Base-by-base conservation (phyloP, 92 coral and sea anemone species). In the Hydrozoanthus gracilis region DNA sequence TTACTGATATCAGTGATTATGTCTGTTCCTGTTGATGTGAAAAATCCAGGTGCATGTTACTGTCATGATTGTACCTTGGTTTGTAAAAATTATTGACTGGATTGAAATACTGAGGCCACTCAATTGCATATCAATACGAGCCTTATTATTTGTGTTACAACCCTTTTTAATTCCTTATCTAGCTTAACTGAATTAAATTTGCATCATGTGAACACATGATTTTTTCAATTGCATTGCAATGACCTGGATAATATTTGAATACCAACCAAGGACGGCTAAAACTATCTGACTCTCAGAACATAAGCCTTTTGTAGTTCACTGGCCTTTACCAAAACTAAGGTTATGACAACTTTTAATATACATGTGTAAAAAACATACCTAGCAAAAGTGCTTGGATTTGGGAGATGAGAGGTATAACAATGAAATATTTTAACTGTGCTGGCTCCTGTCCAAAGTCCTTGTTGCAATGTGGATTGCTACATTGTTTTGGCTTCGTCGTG, bases 391-490 rank as follows among this genome's bases (percentile, higher is more conserved):
- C 66, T 51, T 86, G 8, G 62, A 86, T 62, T 62, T 86, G 89
- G 10, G 65, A 18, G 6, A 35, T 66, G 76, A 86, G 39, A 1
- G 89, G 89, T 16, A 86, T 64, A 16, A 86, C 74, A 62, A 86
- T 76, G 51, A 86, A 86, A 55, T 86, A 86, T 12, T 83, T 35
- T 12, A 73, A 17, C 39, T 27, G 39, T 4, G 82, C 52, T 7
- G 8, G 17, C 50, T 86, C 58, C 83, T 62, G 60, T 8, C 73
- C 44, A 10, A 92, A 92, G 86, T 92, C 91, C 12, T 12, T 27
- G 76, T 86, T 14, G 35, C 95, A 89, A 27, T 86, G 88, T 87
- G 77, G 39, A 79, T 92, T 92, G 68, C 90, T 4, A 39, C 94
- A 92, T 39, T 48, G 17, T 4, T 55, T 15, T 58, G 44, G 78